Percentiles rank a stretch among this genome's conserved stretches.
Evolutionary conservation across 2,888 invertebrate species (phyloP).

Genomic region (Phalera bucephala): DNA sequence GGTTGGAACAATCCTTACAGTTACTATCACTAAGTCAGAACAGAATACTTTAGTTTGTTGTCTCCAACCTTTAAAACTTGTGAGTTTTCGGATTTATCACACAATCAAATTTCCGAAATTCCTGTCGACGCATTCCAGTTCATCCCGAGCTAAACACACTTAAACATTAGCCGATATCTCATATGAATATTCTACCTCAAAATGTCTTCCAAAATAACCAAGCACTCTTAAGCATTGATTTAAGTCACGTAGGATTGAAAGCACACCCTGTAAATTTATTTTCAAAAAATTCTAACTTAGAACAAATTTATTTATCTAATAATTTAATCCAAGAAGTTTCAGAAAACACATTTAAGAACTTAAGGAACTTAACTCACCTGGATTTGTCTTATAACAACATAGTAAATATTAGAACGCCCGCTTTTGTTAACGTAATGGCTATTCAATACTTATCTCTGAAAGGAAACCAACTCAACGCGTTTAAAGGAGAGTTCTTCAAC

Average conservation of each 20-base stretch:
- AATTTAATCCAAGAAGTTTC: conserved; percentile 91
- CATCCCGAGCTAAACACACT: conserved; percentile 85
- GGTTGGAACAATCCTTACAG: conserved; percentile 88
- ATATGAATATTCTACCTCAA: conserved; percentile 85
- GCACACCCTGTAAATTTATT: conserved; percentile 88
- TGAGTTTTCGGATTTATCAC: conserved; percentile 89
- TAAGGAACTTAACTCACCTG: conserved; percentile 88
- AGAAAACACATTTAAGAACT: conserved; percentile 89
- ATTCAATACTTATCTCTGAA: conserved; percentile 87
- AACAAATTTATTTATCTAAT: conserved; percentile 86
- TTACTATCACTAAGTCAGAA: conserved; percentile 89
- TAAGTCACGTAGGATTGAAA: conserved; percentile 89
- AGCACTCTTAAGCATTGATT: conserved; percentile 87
- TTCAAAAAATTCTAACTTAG: conserved; percentile 85
- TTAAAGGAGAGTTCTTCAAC: conserved; percentile 93
- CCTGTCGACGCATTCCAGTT: conserved; percentile 86
- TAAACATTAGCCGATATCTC: conserved; percentile 91
- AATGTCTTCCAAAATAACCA: conserved; percentile 88
- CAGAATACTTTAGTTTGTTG: conserved; percentile 86
- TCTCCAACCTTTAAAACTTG: conserved; percentile 84
- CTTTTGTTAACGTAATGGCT: conserved; percentile 90
- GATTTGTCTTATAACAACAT: conserved; percentile 92
- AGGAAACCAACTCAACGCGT: conserved; percentile 90
- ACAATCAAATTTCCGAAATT: conserved; percentile 89
- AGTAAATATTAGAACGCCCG: conserved; percentile 87